Conservation (phyloP, 1,140 invertebrate species). For the Eupristina koningsbergeri region DNA sequence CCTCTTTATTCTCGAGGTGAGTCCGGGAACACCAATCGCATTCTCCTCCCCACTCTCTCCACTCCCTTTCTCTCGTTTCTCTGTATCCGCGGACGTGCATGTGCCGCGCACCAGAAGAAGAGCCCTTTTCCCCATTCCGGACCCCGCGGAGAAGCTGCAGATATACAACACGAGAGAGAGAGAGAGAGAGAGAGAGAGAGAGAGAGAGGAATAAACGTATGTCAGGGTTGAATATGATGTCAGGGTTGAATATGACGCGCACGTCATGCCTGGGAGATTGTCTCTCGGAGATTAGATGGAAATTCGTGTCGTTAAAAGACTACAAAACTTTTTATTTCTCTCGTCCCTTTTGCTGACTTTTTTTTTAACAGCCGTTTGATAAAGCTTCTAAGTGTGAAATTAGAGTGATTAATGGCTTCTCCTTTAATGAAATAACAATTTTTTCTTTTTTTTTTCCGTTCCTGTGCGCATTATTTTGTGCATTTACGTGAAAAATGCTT, state of each 20-base stretch:
- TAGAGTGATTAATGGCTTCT: background rate
- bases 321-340: background rate
- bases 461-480: no score
- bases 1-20: background rate
- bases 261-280: background rate
- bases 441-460: no score
- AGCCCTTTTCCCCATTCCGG: background rate
- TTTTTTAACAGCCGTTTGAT: background rate
- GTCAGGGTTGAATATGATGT: no score
- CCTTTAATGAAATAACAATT: no score
- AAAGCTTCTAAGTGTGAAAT: background rate
- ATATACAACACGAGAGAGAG: background rate
- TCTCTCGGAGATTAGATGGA: background rate
- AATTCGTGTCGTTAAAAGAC: background rate
- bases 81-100: background rate
- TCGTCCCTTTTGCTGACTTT: background rate
- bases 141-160: background rate
- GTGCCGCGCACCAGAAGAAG: background rate
- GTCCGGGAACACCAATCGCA: background rate
- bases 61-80: background rate
- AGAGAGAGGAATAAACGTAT: background rate
- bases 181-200: no score
- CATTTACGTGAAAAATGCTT: no score
- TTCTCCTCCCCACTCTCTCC: background rate
- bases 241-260: no score